A percentile compares a stretch with the other conserved stretches of the same genome.
Conservation (phyloP, 2,888 invertebrate genomes). For the Mesochorus sp. region DNA sequence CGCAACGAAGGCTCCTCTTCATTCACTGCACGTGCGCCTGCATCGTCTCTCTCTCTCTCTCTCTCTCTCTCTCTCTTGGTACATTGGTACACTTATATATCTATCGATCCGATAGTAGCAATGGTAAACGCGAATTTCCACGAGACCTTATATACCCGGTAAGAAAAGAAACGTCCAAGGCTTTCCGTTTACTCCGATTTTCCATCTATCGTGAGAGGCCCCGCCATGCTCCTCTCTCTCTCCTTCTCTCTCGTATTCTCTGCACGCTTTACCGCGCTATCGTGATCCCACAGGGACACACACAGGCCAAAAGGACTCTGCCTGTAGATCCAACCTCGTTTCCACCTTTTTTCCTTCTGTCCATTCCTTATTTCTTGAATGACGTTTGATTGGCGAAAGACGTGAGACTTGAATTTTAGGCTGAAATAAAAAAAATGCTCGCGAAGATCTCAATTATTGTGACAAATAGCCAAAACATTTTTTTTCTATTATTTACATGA, state of each 20-base stretch:
- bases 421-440: neutral
- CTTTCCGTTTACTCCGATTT: conserved; percentile 50
- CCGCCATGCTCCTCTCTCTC: neutral
- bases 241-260: conserved; percentile 14
- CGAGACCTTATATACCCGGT: conserved; percentile 31
- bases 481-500: no score
- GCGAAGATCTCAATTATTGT: no score
- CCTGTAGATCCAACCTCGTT: neutral
- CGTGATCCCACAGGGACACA: conserved; percentile 30
- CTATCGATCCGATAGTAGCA: neutral
- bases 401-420: neutral
- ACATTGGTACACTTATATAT: neutral
- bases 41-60: neutral
- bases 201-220: conserved; percentile 35
- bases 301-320: conserved; percentile 16
- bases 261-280: conserved; percentile 42
- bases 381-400: neutral
- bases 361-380: neutral
- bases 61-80: neutral
- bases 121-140: conserved; percentile 16
- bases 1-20: conserved; percentile 34
- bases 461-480: neutral
- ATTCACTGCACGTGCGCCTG: conserved; percentile 49
- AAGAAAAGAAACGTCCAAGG: conserved; percentile 50
- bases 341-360: neutral